Conservation (phyloP, 2,113 vertebrate genomes). For the Lota lota region DNA sequence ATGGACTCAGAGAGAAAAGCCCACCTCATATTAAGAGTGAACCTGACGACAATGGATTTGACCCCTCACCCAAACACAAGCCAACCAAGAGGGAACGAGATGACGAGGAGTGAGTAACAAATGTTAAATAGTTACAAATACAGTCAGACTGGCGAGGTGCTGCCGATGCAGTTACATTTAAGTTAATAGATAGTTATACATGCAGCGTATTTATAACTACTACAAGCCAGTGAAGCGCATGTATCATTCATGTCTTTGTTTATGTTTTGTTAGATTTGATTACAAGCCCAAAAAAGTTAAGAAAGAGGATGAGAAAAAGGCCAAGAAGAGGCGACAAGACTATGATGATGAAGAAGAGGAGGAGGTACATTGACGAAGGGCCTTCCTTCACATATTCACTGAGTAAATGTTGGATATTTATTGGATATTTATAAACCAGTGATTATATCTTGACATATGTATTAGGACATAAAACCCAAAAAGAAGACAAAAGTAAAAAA, state of each 20-base stretch:
- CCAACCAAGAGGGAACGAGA: constrained; percentile 82
- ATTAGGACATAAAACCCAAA: constrained; percentile 85
- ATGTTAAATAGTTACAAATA: background rate
- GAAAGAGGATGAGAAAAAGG: constrained; percentile 88
- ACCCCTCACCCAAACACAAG: constrained; percentile 80
- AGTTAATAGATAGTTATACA: too few species aligned
- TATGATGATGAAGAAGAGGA: constrained; percentile 72
- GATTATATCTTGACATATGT: constrained; percentile 13
- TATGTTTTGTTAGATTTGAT: constrained; percentile 75
- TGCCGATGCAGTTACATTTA: too few species aligned
- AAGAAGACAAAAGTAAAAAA: constrained; percentile 91
- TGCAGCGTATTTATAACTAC: too few species aligned
- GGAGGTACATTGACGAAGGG: constrained; percentile 44
- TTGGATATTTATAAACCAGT: background rate
- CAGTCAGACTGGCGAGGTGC: background rate
- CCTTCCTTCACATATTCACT: background rate
- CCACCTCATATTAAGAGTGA: constrained; percentile 86
- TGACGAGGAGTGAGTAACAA: constrained; percentile 84
- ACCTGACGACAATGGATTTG: constrained; percentile 82
- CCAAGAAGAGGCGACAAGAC: constrained; percentile 89
- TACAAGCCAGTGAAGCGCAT: too few species aligned
- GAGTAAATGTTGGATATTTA: constrained; percentile 1
- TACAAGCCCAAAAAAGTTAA: constrained; percentile 95
- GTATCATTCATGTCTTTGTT: background rate
- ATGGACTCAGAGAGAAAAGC: constrained; percentile 62